A percentile compares a stretch with the other conserved stretches of the same genome.
Conservation (phyloP, 1,140 invertebrate genomes). For the Zaprionus inermis region DNA sequence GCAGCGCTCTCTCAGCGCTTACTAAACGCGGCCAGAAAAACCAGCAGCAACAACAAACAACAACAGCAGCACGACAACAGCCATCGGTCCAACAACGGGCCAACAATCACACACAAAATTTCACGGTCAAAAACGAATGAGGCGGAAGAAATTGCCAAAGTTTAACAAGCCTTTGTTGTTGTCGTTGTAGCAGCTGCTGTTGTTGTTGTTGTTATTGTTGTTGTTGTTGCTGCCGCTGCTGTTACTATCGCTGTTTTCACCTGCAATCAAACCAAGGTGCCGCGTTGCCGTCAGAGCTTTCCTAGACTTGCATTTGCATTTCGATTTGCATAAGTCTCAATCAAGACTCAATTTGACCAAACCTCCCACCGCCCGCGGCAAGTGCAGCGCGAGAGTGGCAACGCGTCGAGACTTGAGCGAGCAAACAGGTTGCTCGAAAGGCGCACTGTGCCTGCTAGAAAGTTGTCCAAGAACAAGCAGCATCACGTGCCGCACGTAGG, state of each 20-base stretch:
- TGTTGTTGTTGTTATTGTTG: constrained; percentile 12
- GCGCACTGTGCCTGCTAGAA: constrained; percentile 5
- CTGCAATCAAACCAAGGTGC: constrained; percentile 70
- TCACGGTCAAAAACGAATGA: constrained; percentile 74
- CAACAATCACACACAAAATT: constrained; percentile 59
- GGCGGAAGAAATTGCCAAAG: constrained; percentile 74
- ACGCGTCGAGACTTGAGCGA: too few species aligned
- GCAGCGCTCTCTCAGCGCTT: constrained; percentile 25
- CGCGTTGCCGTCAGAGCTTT: constrained; percentile 50
- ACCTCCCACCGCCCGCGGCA: constrained; percentile 54
- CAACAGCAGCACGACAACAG: constrained; percentile 17
- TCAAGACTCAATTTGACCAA: constrained; percentile 15
- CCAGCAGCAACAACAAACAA: constrained; percentile 24
- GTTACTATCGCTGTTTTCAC: constrained; percentile 43
- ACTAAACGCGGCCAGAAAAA: constrained; percentile 39
- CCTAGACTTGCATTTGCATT: constrained; percentile 69
- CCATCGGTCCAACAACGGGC: constrained; percentile 31
- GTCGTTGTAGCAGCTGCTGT: background rate
- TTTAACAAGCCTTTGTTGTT: constrained; percentile 27
- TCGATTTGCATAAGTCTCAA: constrained; percentile 64
- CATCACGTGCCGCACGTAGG: constrained; percentile 74
- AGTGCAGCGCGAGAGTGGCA: constrained; percentile 31
- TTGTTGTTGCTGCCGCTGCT: constrained; percentile 31
- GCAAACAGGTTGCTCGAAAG: constrained; percentile 72
- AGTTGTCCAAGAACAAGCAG: constrained; percentile 55